These are phyloP conservation scores for Rhabdomys pumilio DNA, from an alignment of 2,797 vertebrate species.

Conservation along the genomic window DNA sequence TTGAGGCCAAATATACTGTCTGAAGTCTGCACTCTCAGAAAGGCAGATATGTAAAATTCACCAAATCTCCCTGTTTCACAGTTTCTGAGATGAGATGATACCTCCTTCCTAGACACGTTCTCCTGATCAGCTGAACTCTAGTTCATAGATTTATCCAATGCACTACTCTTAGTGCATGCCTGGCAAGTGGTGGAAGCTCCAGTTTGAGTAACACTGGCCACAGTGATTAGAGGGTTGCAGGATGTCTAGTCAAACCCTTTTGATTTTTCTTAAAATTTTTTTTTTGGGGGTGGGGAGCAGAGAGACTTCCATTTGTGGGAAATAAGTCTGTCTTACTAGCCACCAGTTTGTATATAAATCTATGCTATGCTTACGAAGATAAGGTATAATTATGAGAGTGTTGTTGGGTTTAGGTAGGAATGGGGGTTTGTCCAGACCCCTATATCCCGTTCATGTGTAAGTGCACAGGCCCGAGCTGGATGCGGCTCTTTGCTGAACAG, in stretches of 20 bases:
- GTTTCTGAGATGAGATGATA: not conserved
- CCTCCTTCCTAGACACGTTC: not conserved
- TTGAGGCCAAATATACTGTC: not conserved
- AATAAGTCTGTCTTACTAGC: not conserved
- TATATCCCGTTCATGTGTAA: not conserved
- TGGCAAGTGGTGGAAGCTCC: not conserved
- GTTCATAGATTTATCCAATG: not conserved
- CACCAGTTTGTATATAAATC: not conserved
- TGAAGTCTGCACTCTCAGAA: not conserved
- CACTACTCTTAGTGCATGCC: not conserved
- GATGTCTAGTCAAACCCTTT: not conserved
- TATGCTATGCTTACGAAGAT: not conserved
- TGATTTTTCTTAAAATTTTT: not conserved
- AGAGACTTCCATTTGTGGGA: conserved; percentile 8
- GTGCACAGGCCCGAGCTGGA: not conserved
- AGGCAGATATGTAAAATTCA: not conserved
- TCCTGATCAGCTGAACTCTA: not conserved
- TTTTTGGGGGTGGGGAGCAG: not conserved
- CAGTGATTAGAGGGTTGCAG: not conserved
- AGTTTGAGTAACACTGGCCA: not conserved
- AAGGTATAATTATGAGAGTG: not conserved
- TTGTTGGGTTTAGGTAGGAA: not conserved
- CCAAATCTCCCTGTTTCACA: not conserved
- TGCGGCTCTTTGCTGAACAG: conserved; percentile 70
- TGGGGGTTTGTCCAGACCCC: not conserved